Percentiles rank a stretch among this genome's conserved stretches.
Conservation (phyloP, 1,140 invertebrate species). For the Pseudomyrmex pallidus region DNA sequence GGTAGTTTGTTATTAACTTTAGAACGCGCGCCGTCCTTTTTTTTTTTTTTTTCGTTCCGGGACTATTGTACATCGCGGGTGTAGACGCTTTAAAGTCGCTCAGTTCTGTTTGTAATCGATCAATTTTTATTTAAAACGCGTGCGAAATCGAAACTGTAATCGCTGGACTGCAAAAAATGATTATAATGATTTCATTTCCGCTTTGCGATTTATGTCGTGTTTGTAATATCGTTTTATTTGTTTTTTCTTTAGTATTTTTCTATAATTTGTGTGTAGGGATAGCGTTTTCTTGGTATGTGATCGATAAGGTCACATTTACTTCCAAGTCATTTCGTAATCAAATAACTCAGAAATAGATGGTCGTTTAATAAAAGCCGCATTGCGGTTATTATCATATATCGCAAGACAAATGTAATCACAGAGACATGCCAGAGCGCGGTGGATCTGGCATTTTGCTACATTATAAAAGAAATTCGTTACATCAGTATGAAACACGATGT, state of each 20-base stretch:
- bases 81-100: no score
- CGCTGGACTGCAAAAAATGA: no score
- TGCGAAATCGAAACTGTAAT: neutral
- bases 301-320: slow-evolving; percentile 33
- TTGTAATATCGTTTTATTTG: no score
- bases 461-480: neutral
- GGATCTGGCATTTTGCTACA: neutral
- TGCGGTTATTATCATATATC: slow-evolving; percentile 44
- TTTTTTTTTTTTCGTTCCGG: no score
- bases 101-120: no score
- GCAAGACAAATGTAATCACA: slow-evolving; percentile 12
- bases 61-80: no score
- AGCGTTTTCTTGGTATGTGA: neutral
- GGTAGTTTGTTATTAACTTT: neutral
- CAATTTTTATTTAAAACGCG: neutral
- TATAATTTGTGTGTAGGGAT: neutral
- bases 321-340: slow-evolving; percentile 20
- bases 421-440: neutral
- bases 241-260: neutral
- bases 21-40: no score
- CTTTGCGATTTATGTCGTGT: no score
- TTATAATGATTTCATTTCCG: no score
- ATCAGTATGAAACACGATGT: neutral
- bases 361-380: slow-evolving; percentile 42
- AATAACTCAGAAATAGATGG: slow-evolving; percentile 8